Evolutionary conservation across 1,140 invertebrate species (phyloP), one percentile per base, ranked within the genome.

Genomic region (Ips typographus): DNA sequence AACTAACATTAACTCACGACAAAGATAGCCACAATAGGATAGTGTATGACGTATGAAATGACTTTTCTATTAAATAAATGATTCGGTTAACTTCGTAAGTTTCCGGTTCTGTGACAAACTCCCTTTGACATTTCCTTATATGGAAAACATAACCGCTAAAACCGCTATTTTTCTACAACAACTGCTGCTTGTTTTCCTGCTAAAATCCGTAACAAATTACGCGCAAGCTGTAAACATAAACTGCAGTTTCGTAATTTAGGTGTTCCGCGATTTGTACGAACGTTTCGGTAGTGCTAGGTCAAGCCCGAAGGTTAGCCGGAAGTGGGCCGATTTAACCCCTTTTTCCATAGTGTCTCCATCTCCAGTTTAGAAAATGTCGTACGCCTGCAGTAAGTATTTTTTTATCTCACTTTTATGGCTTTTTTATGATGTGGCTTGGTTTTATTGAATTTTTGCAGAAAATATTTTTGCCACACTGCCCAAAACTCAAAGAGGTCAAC

Each of bases 401-500:
- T 64, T 55, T 22, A 22, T 22, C 22, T 22, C 22, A 22, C 22
- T 22, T 22, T 22, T 22, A 22, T 22, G 22, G 22, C 22, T 22
- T 22, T 22, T 22, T 22, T 22, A 22, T 22, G 43, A 40, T 61
- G n/a, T 67, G 51, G 22, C 39, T 47, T 38, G 44, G 4, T 53
- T 37, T 55, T 53, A 1, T 55, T n/a, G 37, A 2, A 37, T 55
- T 2, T 73, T 86, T 86, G 63, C 82, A 96, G 94, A 93, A 82
- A 91, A 88, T 80, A 91, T 91, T 81, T 98, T 94, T 84, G 94
- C 96, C 53, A 90, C 95, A 49, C 83, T 99, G 74, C 98, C 98
- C 55, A 88, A 91, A 76, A 99, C 98, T 37, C 89, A 91, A 77
- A 85, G 97, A 76, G 98, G 97, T 38, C 90, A 93, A 75, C 94